phyloP scores from a whole-genome alignment of 2,113 vertebrate species.

The Oncorhynchus clarkii region DNA sequence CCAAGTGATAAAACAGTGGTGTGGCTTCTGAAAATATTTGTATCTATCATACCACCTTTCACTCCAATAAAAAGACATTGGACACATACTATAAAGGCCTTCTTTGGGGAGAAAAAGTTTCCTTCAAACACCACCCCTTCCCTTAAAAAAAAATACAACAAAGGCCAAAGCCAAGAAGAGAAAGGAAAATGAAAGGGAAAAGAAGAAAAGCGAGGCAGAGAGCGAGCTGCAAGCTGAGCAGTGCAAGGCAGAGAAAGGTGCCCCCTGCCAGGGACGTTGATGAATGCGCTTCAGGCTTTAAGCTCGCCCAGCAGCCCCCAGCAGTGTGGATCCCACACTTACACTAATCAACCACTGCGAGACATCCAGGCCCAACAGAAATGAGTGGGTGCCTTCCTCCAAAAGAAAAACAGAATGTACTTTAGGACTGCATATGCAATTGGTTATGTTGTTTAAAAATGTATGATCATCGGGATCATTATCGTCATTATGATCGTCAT shows the following conservation, averaged over 20 bases:
- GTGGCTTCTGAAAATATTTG: slow-evolving; percentile 1
- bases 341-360: slow-evolving; percentile 74
- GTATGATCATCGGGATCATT: neutral
- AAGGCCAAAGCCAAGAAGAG: slow-evolving; percentile 34
- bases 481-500: neutral
- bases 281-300: slow-evolving; percentile 79
- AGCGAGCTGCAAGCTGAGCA: slow-evolving; percentile 61
- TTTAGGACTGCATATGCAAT: slow-evolving; percentile 19
- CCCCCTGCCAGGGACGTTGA: slow-evolving; percentile 82
- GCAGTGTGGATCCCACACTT: slow-evolving; percentile 70
- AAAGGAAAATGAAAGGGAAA: slow-evolving; percentile 54
- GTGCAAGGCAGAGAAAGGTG: slow-evolving; percentile 69
- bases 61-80: neutral
- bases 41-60: slow-evolving; percentile 6
- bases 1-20: neutral
- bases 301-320: slow-evolving; percentile 61
- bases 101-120: slow-evolving; percentile 39
- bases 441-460: slow-evolving; percentile 35
- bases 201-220: slow-evolving; percentile 55
- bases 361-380: slow-evolving; percentile 76
- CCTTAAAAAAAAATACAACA: slow-evolving; percentile 37
- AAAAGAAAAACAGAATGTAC: slow-evolving; percentile 44
- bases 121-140: slow-evolving; percentile 35
- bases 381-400: slow-evolving; percentile 71
- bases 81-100: slow-evolving; percentile 36